Percentiles rank a stretch among this genome's conserved stretches.
Conservation (phyloP, 2,113 vertebrate species). For the Ginglymostoma cirratum region DNA sequence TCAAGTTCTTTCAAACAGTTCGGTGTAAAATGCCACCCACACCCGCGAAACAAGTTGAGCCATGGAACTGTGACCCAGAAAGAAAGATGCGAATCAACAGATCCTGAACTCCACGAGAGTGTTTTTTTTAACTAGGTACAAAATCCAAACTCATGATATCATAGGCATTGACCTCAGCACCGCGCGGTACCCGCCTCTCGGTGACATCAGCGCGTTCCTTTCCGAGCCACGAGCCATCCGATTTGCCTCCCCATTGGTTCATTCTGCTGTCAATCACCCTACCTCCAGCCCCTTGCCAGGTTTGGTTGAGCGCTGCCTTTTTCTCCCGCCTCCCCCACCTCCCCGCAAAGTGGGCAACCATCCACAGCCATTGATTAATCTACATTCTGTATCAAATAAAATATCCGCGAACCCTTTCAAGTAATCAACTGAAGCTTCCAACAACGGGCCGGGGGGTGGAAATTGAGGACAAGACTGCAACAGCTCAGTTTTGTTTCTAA, state of each 20-base stretch:
- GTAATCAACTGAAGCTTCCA: neutral
- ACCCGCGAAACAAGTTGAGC: neutral
- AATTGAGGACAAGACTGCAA: neutral
- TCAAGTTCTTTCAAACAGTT: neutral
- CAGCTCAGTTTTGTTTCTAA: neutral
- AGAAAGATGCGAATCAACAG: neutral
- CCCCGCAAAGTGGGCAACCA: neutral
- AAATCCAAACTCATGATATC: constrained; percentile 16
- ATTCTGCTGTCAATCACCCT: neutral
- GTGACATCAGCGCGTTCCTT: neutral
- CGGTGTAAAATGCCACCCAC: neutral
- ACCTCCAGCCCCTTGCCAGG: neutral
- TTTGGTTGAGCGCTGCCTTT: neutral
- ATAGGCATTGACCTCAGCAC: neutral
- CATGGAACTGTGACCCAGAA: too few species aligned
- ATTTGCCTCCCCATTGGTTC: neutral
- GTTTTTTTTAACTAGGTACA: too few species aligned
- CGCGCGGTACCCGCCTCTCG: neutral
- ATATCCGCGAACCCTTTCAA: neutral
- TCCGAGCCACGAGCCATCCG: neutral
- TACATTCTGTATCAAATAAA: neutral
- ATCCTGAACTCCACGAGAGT: neutral
- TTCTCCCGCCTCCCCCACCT: neutral
- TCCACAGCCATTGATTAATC: neutral
- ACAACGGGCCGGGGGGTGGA: neutral